Conservation (phyloP, 1,140 invertebrate genomes). For the Temnothorax nylanderi region DNA sequence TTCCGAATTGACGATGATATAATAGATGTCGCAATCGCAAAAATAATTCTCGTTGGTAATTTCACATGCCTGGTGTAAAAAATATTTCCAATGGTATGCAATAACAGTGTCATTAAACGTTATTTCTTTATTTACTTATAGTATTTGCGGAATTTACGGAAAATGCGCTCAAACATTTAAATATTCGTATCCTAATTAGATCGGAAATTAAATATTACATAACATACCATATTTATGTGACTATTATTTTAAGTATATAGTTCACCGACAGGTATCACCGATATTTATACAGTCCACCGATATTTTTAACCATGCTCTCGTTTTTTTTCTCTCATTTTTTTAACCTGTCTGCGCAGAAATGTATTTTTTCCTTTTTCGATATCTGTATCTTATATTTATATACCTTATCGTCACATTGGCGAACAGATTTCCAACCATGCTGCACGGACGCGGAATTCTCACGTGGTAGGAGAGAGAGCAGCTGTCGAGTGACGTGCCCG, state of each 20-base stretch:
- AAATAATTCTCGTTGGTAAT: neutral
- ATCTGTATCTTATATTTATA: neutral
- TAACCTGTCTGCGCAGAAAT: neutral
- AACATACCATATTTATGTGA: neutral
- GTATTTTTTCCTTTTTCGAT: conserved; percentile 49
- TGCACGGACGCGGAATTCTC: conserved; percentile 70
- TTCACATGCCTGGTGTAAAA: neutral
- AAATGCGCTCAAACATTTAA: neutral
- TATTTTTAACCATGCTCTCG: neutral
- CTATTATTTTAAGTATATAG: neutral
- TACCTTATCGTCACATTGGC: conserved; percentile 19
- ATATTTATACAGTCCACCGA: too few relatives aligned
- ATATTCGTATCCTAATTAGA: neutral
- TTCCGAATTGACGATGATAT: neutral
- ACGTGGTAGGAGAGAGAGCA: conserved; percentile 63
- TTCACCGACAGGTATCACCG: too few relatives aligned
- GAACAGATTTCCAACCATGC: conserved; percentile 55
- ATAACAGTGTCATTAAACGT: neutral
- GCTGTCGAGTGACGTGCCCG: conserved; percentile 67
- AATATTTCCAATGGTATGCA: neutral
- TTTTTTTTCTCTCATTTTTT: neutral
- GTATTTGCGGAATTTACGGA: neutral
- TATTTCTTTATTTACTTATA: neutral
- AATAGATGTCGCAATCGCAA: neutral
- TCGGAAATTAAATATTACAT: neutral